Conservation (phyloP, 2,888 invertebrate genomes). For the Pterostichus madidus region DNA sequence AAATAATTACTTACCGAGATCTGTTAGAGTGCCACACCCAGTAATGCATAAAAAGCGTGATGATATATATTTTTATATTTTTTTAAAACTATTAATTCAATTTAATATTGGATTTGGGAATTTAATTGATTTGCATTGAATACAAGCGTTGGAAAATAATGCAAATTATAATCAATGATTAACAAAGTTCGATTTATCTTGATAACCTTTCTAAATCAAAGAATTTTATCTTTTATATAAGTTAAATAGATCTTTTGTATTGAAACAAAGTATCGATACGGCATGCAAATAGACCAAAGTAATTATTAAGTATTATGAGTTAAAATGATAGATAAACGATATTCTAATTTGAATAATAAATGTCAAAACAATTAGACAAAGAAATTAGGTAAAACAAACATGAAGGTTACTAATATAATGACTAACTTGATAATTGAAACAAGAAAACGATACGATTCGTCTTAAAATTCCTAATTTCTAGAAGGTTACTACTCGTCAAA, state of each 20-base stretch:
- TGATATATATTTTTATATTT: no score
- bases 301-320: constrained; percentile 47
- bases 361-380: constrained; percentile 57
- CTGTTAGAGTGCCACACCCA: no score
- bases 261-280: constrained; percentile 39
- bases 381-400: constrained; percentile 45
- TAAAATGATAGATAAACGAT: constrained; percentile 51
- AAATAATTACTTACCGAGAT: no score
- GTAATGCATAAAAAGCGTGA: no score
- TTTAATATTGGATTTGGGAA: no score
- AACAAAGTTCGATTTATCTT: background rate
- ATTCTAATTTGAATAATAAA: constrained; percentile 53
- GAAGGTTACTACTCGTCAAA: constrained; percentile 24
- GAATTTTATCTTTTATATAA: background rate
- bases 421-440: constrained; percentile 2
- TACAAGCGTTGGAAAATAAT: background rate
- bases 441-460: background rate
- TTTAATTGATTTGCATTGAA: no score
- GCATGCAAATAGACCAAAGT: constrained; percentile 49
- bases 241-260: constrained; percentile 26
- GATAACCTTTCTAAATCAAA: constrained; percentile 9
- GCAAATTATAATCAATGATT: background rate
- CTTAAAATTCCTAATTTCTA: constrained; percentile 25
- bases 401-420: constrained; percentile 53
- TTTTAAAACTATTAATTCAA: no score